Evolutionary conservation across 2,888 invertebrate species (phyloP).

Genomic region (Ochropleura leucogaster): DNA sequence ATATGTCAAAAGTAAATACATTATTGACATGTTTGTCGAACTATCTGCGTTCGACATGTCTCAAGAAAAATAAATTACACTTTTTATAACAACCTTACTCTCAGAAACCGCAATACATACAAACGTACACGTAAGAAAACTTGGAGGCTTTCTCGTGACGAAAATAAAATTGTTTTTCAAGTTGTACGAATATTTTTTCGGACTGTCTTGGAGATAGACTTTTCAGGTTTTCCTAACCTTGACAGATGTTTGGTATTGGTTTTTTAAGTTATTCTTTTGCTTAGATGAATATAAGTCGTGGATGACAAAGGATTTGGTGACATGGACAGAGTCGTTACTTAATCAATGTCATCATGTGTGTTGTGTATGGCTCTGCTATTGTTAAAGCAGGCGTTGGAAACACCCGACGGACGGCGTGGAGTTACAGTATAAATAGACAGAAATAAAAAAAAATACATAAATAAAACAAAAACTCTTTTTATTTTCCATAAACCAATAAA

Average conservation of each 20-base stretch:
- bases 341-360: too few relatives aligned
- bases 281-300: background rate
- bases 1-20: slow-evolving; percentile 45
- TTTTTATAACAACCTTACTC: slow-evolving; percentile 43
- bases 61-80: slow-evolving; percentile 59
- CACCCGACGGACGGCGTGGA: background rate
- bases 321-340: background rate
- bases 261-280: slow-evolving; percentile 14
- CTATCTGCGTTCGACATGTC: slow-evolving; percentile 61
- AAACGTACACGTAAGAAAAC: slow-evolving; percentile 20
- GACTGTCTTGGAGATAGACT: slow-evolving; percentile 15
- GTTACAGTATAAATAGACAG: background rate
- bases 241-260: slow-evolving; percentile 16
- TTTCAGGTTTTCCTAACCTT: slow-evolving; percentile 3
- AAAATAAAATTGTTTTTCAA: slow-evolving; percentile 40
- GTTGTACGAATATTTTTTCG: slow-evolving; percentile 24
- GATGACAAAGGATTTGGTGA: background rate
- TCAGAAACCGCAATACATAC: slow-evolving; percentile 20
- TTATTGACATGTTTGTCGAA: slow-evolving; percentile 49
- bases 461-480: too few relatives aligned
- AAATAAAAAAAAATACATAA: background rate
- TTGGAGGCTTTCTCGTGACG: slow-evolving; percentile 30
- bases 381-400: background rate
- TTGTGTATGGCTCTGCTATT: too few relatives aligned
- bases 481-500: too few relatives aligned